These are phyloP conservation scores for Notolepis coatsorum DNA, from an alignment of 2,797 vertebrate species.

Conservation along the genomic window DNA sequence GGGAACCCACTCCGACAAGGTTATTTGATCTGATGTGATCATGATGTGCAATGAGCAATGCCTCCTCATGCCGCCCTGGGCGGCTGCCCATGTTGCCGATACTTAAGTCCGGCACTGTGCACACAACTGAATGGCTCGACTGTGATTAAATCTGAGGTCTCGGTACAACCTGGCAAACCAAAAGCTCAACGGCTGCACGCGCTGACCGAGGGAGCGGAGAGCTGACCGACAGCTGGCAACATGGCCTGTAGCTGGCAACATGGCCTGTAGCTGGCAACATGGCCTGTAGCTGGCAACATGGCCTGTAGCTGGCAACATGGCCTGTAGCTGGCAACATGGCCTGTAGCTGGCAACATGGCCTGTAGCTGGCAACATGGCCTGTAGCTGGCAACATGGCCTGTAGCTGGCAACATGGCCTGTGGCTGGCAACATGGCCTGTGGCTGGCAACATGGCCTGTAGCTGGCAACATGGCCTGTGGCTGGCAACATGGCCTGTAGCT, in stretches of 20 bases:
- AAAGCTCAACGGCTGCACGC: slow-evolving; percentile 48
- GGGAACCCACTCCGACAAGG: too few relatives aligned
- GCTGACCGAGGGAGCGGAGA: slow-evolving; percentile 54
- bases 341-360: slow-evolving; percentile 56
- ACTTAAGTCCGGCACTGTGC: too few relatives aligned
- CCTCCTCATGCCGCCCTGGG: too few relatives aligned
- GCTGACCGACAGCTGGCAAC: slow-evolving; percentile 46
- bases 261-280: slow-evolving; percentile 52
- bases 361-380: slow-evolving; percentile 50
- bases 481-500: slow-evolving; percentile 57
- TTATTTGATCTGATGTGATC: too few relatives aligned
- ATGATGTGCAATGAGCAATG: too few relatives aligned
- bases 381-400: slow-evolving; percentile 51
- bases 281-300: slow-evolving; percentile 48
- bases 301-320: slow-evolving; percentile 55
- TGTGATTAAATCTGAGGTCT: slow-evolving; percentile 42
- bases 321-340: slow-evolving; percentile 48
- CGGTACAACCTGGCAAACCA: slow-evolving; percentile 36
- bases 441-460: too few relatives aligned
- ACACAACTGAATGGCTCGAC: slow-evolving; percentile 33
- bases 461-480: slow-evolving; percentile 52
- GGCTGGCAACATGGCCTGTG: too few relatives aligned
- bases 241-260: slow-evolving; percentile 48
- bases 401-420: slow-evolving; percentile 51
- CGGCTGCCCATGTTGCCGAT: too few relatives aligned